A percentile compares a stretch with the other conserved stretches of the same genome.
Conservation (phyloP, 2,888 invertebrate genomes). For the Drosophila lutescens region DNA sequence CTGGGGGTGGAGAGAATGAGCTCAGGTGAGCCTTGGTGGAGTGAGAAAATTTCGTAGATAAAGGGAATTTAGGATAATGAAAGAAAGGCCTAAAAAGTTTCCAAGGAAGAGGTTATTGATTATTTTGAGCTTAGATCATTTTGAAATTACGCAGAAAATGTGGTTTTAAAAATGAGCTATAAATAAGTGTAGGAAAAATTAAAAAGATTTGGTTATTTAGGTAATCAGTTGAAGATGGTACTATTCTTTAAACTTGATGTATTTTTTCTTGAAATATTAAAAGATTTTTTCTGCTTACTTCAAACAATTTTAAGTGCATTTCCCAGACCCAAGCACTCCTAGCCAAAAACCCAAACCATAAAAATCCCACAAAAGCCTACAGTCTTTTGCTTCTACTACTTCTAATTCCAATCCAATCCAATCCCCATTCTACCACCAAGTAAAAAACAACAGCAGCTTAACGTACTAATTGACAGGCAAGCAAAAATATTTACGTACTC, state of each 20-base stretch:
- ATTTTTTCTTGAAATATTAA: too few relatives aligned
- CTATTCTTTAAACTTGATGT: too few relatives aligned
- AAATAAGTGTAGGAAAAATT: neutral
- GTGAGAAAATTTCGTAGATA: neutral
- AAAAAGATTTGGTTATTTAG: neutral
- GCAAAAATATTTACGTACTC: conserved; percentile 79
- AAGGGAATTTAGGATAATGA: neutral
- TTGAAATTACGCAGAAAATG: conserved; percentile 10
- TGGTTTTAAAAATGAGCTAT: neutral
- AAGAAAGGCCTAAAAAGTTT: conserved; percentile 18
- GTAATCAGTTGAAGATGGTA: neutral
- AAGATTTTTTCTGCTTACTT: neutral
- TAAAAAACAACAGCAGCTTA: conserved; percentile 55
- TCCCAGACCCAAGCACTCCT: neutral
- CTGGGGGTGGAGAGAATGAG: conserved; percentile 2
- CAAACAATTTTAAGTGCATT: neutral
- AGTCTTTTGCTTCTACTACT: conserved; percentile 13
- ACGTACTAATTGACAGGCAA: conserved; percentile 77
- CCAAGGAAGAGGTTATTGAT: conserved; percentile 14
- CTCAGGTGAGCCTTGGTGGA: conserved; percentile 9
- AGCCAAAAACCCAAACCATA: neutral
- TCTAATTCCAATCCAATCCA: conserved; percentile 23
- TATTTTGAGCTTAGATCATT: conserved; percentile 7
- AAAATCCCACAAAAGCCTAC: conserved; percentile 22
- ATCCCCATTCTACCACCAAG: conserved; percentile 10